These are phyloP conservation scores for Galagoides demidoff DNA, from an alignment of 2,797 vertebrate species.

Conservation along the genomic window DNA sequence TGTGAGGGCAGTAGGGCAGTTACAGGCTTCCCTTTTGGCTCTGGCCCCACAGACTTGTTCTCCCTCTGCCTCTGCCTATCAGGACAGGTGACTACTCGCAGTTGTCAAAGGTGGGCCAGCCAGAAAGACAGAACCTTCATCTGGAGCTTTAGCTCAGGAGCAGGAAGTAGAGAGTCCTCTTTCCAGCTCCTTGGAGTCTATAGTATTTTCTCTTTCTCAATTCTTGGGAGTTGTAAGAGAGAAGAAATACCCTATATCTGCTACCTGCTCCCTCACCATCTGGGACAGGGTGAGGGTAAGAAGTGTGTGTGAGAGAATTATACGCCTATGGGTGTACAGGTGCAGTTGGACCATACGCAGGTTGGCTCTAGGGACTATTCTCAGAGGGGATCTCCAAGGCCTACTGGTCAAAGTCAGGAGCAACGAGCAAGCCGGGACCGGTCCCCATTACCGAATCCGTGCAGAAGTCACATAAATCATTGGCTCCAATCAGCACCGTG, in stretches of 20 bases:
- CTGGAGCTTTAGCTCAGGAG: background rate
- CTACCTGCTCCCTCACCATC: background rate
- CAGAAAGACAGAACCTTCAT: background rate
- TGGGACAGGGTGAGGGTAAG: background rate
- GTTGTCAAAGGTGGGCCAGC: background rate
- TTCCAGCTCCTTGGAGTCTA: background rate
- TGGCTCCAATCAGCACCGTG: slow-evolving; percentile 92
- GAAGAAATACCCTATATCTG: background rate
- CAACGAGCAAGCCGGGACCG: background rate
- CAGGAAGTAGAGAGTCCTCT: background rate
- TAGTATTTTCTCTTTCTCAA: background rate
- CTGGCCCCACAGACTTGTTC: background rate
- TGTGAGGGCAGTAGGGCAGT: background rate
- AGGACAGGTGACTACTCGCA: background rate
- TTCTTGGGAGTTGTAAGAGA: background rate
- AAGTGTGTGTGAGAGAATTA: background rate
- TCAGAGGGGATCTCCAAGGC: background rate
- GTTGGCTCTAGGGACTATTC: background rate
- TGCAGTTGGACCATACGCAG: background rate
- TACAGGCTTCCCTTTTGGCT: background rate
- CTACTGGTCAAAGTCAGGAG: background rate
- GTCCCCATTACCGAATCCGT: slow-evolving; percentile 88
- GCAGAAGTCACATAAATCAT: slow-evolving; percentile 94
- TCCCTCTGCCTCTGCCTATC: background rate
- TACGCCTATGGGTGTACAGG: rapidly evolving